A percentile compares a stretch with the other conserved stretches of the same genome.
Conservation (phyloP, 2,113 vertebrate genomes). For the Eulemur macaco region DNA sequence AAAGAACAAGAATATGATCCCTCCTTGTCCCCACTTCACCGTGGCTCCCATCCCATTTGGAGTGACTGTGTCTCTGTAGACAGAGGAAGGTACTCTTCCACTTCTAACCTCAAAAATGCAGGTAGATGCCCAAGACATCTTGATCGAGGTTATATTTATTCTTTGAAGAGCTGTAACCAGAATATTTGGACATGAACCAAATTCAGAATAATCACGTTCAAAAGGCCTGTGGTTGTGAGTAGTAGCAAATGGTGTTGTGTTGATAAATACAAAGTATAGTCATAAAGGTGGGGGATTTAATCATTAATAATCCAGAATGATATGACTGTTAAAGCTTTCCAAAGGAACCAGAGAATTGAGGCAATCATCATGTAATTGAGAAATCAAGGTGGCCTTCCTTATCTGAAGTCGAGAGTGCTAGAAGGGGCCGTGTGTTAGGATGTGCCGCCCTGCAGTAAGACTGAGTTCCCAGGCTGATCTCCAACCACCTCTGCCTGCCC, state of each 20-base stretch:
- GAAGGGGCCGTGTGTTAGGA: neutral
- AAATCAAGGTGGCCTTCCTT: neutral
- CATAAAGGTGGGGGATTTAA: neutral
- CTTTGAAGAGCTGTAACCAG: neutral
- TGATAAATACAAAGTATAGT: neutral
- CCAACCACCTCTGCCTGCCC: neutral
- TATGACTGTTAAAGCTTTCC: neutral
- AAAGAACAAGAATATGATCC: neutral
- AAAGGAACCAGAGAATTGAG: neutral
- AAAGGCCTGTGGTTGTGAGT: neutral
- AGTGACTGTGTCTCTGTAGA: neutral
- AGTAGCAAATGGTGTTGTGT: neutral
- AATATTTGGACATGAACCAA: neutral
- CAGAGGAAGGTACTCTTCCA: neutral
- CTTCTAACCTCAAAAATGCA: neutral
- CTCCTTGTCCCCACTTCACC: neutral
- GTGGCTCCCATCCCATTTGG: neutral
- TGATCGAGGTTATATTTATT: neutral
- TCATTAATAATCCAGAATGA: neutral
- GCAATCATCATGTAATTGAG: neutral
- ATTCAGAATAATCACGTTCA: conserved; percentile 7
- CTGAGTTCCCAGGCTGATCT: neutral
- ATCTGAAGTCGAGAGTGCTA: neutral
- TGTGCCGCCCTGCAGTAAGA: neutral
- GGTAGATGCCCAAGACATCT: neutral